phyloP scores from a whole-genome alignment of 2,797 vertebrate genomes.

The Neosalanx taihuensis region DNA sequence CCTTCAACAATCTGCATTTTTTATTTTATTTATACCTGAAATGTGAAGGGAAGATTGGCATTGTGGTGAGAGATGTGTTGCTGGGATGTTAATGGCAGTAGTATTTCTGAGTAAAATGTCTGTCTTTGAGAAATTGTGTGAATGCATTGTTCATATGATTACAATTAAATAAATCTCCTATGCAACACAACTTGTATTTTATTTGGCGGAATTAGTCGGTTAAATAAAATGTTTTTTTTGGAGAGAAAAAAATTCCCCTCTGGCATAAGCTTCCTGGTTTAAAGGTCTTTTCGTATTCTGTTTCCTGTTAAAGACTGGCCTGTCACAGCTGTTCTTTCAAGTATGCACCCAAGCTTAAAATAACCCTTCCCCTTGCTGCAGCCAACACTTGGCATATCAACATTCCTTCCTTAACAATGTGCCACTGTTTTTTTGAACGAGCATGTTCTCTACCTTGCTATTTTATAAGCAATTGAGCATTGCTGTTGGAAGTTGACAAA shows the following conservation, averaged over 20 bases:
- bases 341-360: slow-evolving; percentile 69
- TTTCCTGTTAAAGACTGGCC: slow-evolving; percentile 31
- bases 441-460: slow-evolving; percentile 16
- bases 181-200: slow-evolving; percentile 58
- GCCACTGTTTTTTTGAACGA: slow-evolving; percentile 33
- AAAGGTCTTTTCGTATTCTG: slow-evolving; percentile 25
- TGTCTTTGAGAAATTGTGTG: slow-evolving; percentile 41
- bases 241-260: neutral
- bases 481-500: neutral
- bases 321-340: slow-evolving; percentile 67
- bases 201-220: neutral
- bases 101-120: slow-evolving; percentile 21
- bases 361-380: slow-evolving; percentile 65
- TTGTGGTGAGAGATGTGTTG: slow-evolving; percentile 21
- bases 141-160: slow-evolving; percentile 42
- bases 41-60: slow-evolving; percentile 37
- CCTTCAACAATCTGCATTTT: slow-evolving; percentile 25
- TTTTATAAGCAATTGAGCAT: neutral
- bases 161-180: slow-evolving; percentile 70
- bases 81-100: neutral
- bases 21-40: slow-evolving; percentile 59
- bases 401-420: slow-evolving; percentile 51
- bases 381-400: slow-evolving; percentile 68
- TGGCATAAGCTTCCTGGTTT: slow-evolving; percentile 18
- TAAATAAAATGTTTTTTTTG: neutral